A percentile compares a stretch with the other conserved stretches of the same genome.
Evolutionary conservation across 30 jellyfish, hydroid and myxozoan species (phyloP).

Genomic region (Hydra vulgaris): DNA sequence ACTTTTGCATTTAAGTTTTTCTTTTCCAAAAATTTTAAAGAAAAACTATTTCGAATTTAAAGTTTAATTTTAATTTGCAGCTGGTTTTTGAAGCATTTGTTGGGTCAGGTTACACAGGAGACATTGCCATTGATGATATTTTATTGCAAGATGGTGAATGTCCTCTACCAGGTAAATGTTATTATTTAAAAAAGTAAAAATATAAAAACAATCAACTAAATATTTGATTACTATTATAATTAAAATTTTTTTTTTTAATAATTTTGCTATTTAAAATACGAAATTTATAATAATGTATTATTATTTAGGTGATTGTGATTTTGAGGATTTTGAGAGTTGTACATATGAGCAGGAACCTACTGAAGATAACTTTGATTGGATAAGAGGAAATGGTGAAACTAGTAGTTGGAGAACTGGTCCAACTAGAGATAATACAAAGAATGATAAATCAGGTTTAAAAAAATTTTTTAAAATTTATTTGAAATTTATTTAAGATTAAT

Average conservation of each 20-base stretch:
- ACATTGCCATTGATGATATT: slow-evolving; percentile 84
- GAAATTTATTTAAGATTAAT: background rate
- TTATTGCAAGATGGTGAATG: slow-evolving; percentile 44
- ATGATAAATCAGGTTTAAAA: slow-evolving; percentile 31
- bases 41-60: background rate
- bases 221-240: background rate
- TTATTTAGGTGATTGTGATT: slow-evolving; percentile 65
- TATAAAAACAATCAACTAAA: no score
- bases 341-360: slow-evolving; percentile 50
- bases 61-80: slow-evolving; percentile 9
- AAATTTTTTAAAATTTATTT: background rate
- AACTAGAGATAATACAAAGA: slow-evolving; percentile 58
- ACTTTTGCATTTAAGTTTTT: background rate
- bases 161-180: slow-evolving; percentile 71
- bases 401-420: slow-evolving; percentile 93
- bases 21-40: background rate
- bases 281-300: background rate
- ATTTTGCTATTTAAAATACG: background rate
- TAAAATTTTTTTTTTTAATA: no score
- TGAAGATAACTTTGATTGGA: slow-evolving; percentile 91
- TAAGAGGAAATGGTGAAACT: slow-evolving; percentile 73
- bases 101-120: slow-evolving; percentile 93
- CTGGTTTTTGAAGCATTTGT: slow-evolving; percentile 67
- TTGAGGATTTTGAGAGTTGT: slow-evolving; percentile 61
- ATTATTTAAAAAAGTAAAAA: background rate